Base-by-base conservation (phyloP, 2,797 vertebrate genomes). In the Paratrypauchen microcephalus region DNA sequence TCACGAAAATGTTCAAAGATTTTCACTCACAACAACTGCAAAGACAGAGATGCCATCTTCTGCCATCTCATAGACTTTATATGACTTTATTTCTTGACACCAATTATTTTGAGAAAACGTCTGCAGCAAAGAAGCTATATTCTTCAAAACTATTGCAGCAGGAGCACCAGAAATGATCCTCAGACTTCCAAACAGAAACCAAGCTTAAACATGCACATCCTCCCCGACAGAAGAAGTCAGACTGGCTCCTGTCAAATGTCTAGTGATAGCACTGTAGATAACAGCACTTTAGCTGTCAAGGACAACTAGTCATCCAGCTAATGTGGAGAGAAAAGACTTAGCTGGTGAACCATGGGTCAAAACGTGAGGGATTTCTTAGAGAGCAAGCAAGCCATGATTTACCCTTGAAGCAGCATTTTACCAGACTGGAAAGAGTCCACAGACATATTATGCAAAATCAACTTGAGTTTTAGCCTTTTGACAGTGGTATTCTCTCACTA, bases 221-320 rank as follows among this genome's bases (percentile, higher is more conserved):
- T 55, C 52, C 21, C 3, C 3, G 32, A 21, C 6, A 73, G 59
- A 9, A 55, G 64, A 72, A 63, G 30, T 65, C 36, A 2, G 41
- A 66, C 73, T 0, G 0, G 61, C 45, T 67, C 15, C 54, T 67
- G 47, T 69, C 19, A 67, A 16, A 50, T 11, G 66, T 57, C 57
- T 58, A 39, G 8, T 50, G 65, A 76, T 85, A 68, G 76, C 68
- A 83, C 82, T 71, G 66, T n/a, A 75, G 66, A 67, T 78, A 62
- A 23, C 59, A 66, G 66, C 68, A 72, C 62, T 59, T 81, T 78
- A 68, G 71, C 78, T 82, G 72, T 82, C 81, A 89, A 91, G 88
- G 88, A 82, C 88, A 84, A 79, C 79, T 71, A 81, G 74, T 89
- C 87, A 89, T 91, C 81, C 84, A 56, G 23, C 89, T 89, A 90